Base-by-base conservation (phyloP, 1,140 invertebrate genomes). In the Drosophila arawakana region DNA sequence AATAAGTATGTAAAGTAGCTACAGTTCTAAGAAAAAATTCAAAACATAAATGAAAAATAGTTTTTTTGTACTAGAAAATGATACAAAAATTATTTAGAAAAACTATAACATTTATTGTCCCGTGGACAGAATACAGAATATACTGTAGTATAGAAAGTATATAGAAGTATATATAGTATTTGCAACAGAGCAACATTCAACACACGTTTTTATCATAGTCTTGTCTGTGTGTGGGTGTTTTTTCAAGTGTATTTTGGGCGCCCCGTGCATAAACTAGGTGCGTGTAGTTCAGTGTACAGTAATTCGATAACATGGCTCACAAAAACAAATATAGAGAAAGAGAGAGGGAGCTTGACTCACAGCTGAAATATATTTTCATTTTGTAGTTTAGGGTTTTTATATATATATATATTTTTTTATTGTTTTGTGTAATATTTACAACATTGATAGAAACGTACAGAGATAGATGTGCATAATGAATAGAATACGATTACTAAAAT, bases 161-260 rank as follows among this genome's bases (percentile, higher is more conserved):
- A 30, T 47, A 25, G 30, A 21, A 58, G 10, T 68, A 44, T 43
- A 44, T 9, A 50, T 13, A 35, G 37, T 57, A 57, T 58, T 77
- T 74, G 81, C 66, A 83, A 80, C 52, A 77, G 68, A 68, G 74
- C 83, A 88, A 88, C 82, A 86, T 76, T 79, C 62, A 80, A 68
- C 74, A 84, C 71, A 47, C 41, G 65, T 80, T 80, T 58, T 18
- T 34, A 13, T 10, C 21, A 21, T 49, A 43, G 37, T 60, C 9
- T 21, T 11, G 21, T 25, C 44, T 52, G 9, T 11, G 25, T 18
- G 37, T 61, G 46, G 52, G 52, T 25, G 50, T 52, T 46, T 50
- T 18, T 50, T 41, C 9, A 7, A 46, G 44, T 43, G 52, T 72
- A 34, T 63, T 43, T 35, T 62, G 49, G 57, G 58, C 71, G 73